These are phyloP conservation scores for Hyalella azteca DNA, from an alignment of 2,888 invertebrate species.

Conservation along the genomic window DNA sequence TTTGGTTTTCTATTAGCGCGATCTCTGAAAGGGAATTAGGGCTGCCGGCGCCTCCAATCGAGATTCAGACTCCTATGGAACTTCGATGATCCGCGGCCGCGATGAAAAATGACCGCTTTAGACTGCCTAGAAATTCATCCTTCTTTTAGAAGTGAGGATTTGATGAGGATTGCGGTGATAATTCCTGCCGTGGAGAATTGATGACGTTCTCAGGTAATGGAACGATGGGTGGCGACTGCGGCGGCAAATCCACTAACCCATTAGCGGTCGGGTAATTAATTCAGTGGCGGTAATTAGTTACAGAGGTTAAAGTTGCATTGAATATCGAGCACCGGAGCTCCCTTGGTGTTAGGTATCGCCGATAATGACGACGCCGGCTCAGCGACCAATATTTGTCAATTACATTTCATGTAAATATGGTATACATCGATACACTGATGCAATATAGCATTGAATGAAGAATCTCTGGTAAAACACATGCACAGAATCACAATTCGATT, in stretches of 20 bases:
- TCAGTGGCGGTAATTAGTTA: not conserved
- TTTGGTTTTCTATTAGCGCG: not conserved
- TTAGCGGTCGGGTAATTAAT: not conserved
- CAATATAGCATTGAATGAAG: too few relatives aligned
- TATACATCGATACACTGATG: too few relatives aligned
- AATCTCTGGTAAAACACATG: too few relatives aligned
- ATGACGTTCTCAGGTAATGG: slow-evolving; percentile 10
- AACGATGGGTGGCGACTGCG: not conserved
- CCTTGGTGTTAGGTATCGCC: not conserved
- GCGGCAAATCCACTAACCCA: slow-evolving; percentile 12
- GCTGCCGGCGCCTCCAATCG: not conserved
- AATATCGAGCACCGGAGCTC: not conserved
- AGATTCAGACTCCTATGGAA: not conserved
- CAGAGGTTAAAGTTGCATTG: not conserved
- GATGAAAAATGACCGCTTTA: not conserved
- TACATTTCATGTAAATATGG: too few relatives aligned
- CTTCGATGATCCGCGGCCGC: not conserved
- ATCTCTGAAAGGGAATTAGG: not conserved
- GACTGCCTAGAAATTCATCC: not conserved
- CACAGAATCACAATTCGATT: too few relatives aligned
- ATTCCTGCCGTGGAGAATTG: not conserved
- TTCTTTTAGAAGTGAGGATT: not conserved
- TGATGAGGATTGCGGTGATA: not conserved
- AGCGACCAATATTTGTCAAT: not conserved
- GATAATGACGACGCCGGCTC: not conserved